Evolutionary conservation across 2,113 vertebrate species (phyloP), one percentile per base, ranked within the genome.

Genomic region (Sula dactylatra): DNA sequence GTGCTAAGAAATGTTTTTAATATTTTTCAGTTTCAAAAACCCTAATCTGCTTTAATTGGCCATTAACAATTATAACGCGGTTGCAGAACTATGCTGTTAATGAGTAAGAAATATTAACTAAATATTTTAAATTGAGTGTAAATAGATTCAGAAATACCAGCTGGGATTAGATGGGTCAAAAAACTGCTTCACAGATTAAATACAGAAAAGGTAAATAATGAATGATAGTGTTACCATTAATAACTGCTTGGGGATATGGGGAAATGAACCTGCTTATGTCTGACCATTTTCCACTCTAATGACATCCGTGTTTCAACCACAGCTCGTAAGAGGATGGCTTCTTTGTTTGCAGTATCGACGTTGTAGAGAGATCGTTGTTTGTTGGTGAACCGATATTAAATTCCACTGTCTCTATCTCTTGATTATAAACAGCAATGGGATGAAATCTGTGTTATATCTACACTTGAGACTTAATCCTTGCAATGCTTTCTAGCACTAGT

Each of bases 41-140:
- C 52, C 61, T 93, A 66, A 93, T 77, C 84, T 77, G 20, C 32
- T 84, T 93, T 95, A 95, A 90, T 80, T 94, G 27, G n/a, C 32
- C 26, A 38, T 78, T 88, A 91, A 44, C 49, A 92, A 54, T 69
- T 94, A 64, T 21, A 96, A 74, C 31, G 71, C 38, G 74, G 47
- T 62, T 86, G 56, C 25, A 83, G 26, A 91, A 62, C 56, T 82
- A 76, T 0, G 0, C 50, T 44, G 24, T n/a, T 89, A 94, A 95
- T 40, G 15, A 90, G 12, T 86, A 79, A 77, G 86, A 97, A 88
- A 69, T 42, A 88, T 72, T 74, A 88, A 72, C 65, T 79, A 90
- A 93, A 49, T 85, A 92, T 59, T 87, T 83, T 38, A 69, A 80
- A 95, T 87, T n/a, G 22, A 56, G n/a, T 36, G 62, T 49, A 74